Percentiles rank a stretch among this genome's conserved stretches.
Evolutionary conservation across 2,888 invertebrate species (phyloP).

Genomic region (Dryocosmus kuriphilus): DNA sequence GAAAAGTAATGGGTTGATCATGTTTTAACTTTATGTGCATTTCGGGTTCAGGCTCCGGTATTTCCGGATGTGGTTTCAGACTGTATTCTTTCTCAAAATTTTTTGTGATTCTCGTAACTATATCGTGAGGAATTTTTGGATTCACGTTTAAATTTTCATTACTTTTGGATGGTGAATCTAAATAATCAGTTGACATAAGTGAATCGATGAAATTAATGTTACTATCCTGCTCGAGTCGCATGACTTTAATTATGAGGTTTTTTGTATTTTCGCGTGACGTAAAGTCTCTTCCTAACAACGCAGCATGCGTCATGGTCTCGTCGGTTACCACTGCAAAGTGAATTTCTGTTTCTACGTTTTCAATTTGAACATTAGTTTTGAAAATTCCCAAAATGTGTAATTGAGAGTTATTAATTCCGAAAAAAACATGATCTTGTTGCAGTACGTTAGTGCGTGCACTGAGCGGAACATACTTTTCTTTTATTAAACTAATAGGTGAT

Average conservation of each 20-base stretch:
- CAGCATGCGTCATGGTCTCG: slow-evolving; percentile 38
- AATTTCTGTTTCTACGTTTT: slow-evolving; percentile 21
- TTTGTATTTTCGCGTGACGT: slow-evolving; percentile 1
- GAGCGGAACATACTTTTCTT: slow-evolving; percentile 33
- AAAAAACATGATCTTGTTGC: slow-evolving; percentile 27
- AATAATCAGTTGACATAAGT: slow-evolving; percentile 38
- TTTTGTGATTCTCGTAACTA: too few species aligned
- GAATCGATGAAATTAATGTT: too few species aligned
- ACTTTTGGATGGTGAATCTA: too few species aligned
- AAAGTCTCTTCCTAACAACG: slow-evolving; percentile 43
- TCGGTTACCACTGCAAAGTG: slow-evolving; percentile 42
- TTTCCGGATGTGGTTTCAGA: too few species aligned
- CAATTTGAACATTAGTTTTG: slow-evolving; percentile 2
- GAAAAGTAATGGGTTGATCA: slow-evolving; percentile 27
- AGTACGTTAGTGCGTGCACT: background rate
- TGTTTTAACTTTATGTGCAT: slow-evolving; percentile 37
- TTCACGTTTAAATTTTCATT: too few species aligned
- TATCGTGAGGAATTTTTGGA: too few species aligned
- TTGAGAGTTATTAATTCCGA: slow-evolving; percentile 40
- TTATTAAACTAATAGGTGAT: slow-evolving; percentile 42
- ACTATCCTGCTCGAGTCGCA: background rate
- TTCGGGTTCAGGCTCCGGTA: slow-evolving; percentile 12
- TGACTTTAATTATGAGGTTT: background rate
- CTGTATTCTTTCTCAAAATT: too few species aligned
- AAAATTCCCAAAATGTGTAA: slow-evolving; percentile 40